Evolutionary conservation across 2,113 vertebrate species (phyloP), one percentile per base, ranked within the genome.

Genomic region (Melanostigma gelatinosum): DNA sequence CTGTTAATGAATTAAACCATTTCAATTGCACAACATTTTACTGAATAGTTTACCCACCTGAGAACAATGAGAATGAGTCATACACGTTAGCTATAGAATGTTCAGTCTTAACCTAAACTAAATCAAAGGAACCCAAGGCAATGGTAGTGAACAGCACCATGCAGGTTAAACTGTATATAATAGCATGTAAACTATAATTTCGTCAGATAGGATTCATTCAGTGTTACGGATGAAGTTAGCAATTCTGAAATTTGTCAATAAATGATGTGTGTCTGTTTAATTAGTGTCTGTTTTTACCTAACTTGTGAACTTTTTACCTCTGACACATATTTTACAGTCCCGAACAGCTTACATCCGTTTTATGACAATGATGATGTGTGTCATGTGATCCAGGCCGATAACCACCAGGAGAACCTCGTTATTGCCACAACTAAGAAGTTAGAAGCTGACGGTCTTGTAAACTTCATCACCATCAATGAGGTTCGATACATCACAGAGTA

Each of bases 401-500:
- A 95, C 29, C 88, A 94, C 75, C 94, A 94, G 57, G 92, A 96
- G 75, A 92, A 96, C 80, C 86, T 99, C 36, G 88, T 93, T 22
- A 60, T 91, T 1, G 65, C 95, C 11, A 88, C 93, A 1, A 18
- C 12, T 1, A 84, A 94, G 46, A 92, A 89, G 48, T 8, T 97
- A 4, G 95, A 97, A 8, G 57, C 84, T 0, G 88, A 95, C 8
- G 95, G 94, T 77, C 80, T 99, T 29, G 91, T 86, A 6, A 95
- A 90, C 44, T 99, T 98, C 16, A 58, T 99, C 80, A 91, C 77
- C 40, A 92, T 94, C 27, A 97, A 98, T 0, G 95, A 95, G 67
- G 76, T 99, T 13, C 95, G 83, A 52, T 92, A 95, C 91, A 93
- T 99, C 87, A 99, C 98, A 3, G 97, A 98, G 27, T 99, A 99